Evolutionary conservation across 2,888 invertebrate species (phyloP), one percentile per base, ranked within the genome.

Genomic region (Nudaria mundana): DNA sequence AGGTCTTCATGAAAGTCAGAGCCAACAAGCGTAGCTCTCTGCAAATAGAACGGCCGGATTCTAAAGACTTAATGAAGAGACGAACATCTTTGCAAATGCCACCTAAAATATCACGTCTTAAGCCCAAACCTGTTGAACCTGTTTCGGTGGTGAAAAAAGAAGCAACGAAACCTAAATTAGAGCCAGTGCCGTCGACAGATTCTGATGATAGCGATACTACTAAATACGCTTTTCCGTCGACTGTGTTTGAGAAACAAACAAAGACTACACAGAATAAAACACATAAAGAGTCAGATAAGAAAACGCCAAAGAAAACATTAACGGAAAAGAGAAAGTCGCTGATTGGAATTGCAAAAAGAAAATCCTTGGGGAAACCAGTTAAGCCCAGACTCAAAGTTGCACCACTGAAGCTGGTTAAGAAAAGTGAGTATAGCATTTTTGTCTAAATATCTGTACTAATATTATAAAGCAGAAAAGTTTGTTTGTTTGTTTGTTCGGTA

Each of bases 181-280:
- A 79, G 42, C 46, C 68, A 43, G 56, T 59, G 48, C 60, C 64
- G 47, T 71, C 72, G 3, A 78, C 77, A 11, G 86, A 86, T 58
- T 86, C 87, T 0, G 88, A 88, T 24, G 88, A 88, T 36, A 85
- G 82, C 41, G 87, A 87, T 33, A 56, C 61, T 29, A 66, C 83
- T 1, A 87, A 87, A 68, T 88, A 88, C 59, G 84, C 88, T 12
- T 88, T 88, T 56, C 88, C 88, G 5, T 68, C 69, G 53, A 56
- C 61, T 16, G 50, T 56, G 28, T 29, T 53, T 13, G 61, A 57
- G 16, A 61, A 66, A 45, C 26, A 42, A 18, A 26, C 54, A 30
- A 74, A 72, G 53, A 26, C 57, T n/a, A 43, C 41, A 12, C 56
- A 63, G 39, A 52, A 54, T 11, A 43, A 47, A 10, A 43, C 55